Evolutionary conservation across 1,140 invertebrate genomes (phyloP).

Genomic region (Ceratosolen fusciceps): DNA sequence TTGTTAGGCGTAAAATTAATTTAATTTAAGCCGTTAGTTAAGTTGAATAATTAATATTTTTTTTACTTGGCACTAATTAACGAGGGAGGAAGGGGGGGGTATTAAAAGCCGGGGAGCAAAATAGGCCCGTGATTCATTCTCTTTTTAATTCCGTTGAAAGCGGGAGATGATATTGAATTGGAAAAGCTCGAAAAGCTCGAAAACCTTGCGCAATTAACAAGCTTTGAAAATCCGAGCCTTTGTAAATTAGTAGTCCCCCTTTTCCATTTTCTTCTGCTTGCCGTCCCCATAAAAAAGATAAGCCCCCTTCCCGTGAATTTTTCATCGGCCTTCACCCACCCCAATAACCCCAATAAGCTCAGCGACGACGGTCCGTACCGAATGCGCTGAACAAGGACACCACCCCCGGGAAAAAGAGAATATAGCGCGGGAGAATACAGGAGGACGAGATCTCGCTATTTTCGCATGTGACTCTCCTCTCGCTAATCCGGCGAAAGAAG

Average conservation of each 20-base stretch:
- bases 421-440: constrained; percentile 35
- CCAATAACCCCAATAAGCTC: no score
- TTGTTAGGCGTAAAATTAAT: not conserved
- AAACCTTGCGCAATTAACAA: not conserved
- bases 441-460: constrained; percentile 18
- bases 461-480: not conserved
- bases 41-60: no score
- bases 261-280: not conserved
- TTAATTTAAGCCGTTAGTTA: no score
- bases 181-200: no score
- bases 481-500: not conserved
- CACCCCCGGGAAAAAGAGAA: not conserved
- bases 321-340: not conserved
- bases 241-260: constrained; percentile 18
- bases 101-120: not conserved
- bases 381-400: constrained; percentile 13
- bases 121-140: not conserved
- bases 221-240: not conserved
- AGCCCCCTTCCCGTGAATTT: not conserved
- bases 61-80: constrained; percentile 2
- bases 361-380: no score
- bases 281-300: constrained; percentile 9
- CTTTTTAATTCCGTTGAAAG: constrained; percentile 15
- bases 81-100: no score
- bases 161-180: constrained; percentile 33